Conservation (phyloP, 1,140 invertebrate species). For the Papilio glaucus region DNA sequence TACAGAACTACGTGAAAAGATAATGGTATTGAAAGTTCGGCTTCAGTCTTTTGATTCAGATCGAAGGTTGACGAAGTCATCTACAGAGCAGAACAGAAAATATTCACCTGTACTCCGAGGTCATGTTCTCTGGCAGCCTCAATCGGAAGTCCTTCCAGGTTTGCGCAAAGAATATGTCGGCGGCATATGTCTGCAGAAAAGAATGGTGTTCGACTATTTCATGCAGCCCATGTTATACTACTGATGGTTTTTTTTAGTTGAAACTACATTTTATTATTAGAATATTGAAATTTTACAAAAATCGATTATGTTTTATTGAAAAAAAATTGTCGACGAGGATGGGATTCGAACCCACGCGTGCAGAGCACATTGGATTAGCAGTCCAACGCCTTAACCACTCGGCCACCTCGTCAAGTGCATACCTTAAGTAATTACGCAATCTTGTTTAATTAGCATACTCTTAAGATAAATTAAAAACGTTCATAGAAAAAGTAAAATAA, state of each 20-base stretch:
- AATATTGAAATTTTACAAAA: background rate
- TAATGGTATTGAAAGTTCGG: no score
- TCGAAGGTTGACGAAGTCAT: no score
- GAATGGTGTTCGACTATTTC: constrained; percentile 19
- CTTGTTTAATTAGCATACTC: background rate
- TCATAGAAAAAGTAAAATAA: no score
- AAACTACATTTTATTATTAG: no score
- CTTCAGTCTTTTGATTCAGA: no score
- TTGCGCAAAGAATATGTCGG: constrained; percentile 96
- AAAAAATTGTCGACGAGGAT: constrained; percentile 78
- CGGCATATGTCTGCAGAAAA: constrained; percentile 90
- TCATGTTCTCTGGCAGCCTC: constrained; percentile 95
- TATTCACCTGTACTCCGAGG: constrained; percentile 90
- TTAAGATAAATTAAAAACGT: no score
- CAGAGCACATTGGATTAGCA: constrained; percentile 88
- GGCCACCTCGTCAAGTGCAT: constrained; percentile 89
- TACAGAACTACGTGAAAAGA: no score
- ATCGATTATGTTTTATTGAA: background rate
- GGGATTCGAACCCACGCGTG: constrained; percentile 95
- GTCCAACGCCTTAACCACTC: constrained; percentile 95
- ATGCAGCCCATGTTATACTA: no score
- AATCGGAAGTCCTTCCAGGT: constrained; percentile 95
- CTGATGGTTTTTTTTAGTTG: no score
- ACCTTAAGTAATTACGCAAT: background rate
- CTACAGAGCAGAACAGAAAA: no score